Percentiles rank a stretch among this genome's conserved stretches.
Evolutionary conservation across 2,888 invertebrate species (phyloP).

Genomic region (Anticlea derivata): DNA sequence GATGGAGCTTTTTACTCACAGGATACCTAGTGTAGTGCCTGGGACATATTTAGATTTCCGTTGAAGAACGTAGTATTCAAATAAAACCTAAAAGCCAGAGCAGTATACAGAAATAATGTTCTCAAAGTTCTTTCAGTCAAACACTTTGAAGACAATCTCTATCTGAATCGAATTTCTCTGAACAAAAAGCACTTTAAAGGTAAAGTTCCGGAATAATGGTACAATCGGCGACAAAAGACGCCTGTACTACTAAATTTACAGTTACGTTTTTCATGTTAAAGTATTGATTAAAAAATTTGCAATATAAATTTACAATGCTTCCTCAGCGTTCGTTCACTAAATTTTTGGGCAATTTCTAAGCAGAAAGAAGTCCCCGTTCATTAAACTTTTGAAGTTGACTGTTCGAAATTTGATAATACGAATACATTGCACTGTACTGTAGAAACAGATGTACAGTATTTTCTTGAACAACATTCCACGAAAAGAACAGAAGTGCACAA

Average conservation of each 20-base stretch:
- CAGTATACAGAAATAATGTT: too few relatives aligned
- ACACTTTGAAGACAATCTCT: neutral
- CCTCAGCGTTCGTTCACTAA: too few relatives aligned
- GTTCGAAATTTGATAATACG: neutral
- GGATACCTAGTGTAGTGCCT: too few relatives aligned
- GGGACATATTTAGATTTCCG: too few relatives aligned
- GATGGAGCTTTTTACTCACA: too few relatives aligned
- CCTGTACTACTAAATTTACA: too few relatives aligned
- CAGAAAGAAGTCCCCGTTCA: too few relatives aligned
- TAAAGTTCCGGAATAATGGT: neutral
- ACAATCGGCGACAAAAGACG: neutral
- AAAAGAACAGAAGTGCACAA: neutral
- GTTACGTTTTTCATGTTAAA: too few relatives aligned
- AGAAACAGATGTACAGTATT: slow-evolving; percentile 2
- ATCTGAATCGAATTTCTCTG: neutral
- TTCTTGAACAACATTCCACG: neutral
- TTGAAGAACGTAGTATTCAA: too few relatives aligned
- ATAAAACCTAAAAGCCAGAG: neutral
- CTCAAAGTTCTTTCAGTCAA: neutral
- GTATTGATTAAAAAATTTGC: too few relatives aligned
- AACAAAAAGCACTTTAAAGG: neutral
- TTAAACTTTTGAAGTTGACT: neutral
- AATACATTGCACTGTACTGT: neutral
- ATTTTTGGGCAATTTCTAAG: too few relatives aligned
- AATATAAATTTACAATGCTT: too few relatives aligned